Percentiles rank a stretch among this genome's conserved stretches.
These are phyloP conservation scores for Thamnophis sirtalis DNA, from an alignment of 2,113 vertebrate genomes.

Conservation along the genomic window DNA sequence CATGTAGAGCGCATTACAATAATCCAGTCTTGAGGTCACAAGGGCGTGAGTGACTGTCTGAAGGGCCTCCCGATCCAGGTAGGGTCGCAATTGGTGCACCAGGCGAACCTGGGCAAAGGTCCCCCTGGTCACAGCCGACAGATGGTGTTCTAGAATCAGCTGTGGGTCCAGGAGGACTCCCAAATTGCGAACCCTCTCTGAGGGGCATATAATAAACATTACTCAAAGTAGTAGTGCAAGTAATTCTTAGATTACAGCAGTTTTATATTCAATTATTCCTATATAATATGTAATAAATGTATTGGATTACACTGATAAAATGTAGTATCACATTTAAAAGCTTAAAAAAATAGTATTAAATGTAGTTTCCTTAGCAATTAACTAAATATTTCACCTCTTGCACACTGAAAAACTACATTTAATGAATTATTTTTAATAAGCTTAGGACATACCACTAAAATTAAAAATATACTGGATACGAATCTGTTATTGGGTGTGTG, in stretches of 20 bases:
- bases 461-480: background rate
- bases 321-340: background rate
- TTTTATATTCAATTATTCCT: background rate
- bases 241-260: background rate
- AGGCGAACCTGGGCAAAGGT: no score
- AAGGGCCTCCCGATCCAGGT: no score
- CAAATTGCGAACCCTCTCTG: no score
- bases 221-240: background rate
- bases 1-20: no score
- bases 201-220: no score
- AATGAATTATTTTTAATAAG: background rate
- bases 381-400: background rate
- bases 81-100: no score
- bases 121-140: no score
- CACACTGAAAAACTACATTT: background rate
- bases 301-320: background rate
- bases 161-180: no score
- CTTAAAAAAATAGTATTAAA: background rate
- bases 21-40: no score
- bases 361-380: background rate
- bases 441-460: background rate
- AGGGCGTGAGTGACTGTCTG: no score
- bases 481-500: background rate
- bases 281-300: background rate
- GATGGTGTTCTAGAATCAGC: no score